A percentile compares a stretch with the other conserved stretches of the same genome.
phyloP scores from a whole-genome alignment of 2,113 vertebrate genomes.

The Salvelinus fontinalis region DNA sequence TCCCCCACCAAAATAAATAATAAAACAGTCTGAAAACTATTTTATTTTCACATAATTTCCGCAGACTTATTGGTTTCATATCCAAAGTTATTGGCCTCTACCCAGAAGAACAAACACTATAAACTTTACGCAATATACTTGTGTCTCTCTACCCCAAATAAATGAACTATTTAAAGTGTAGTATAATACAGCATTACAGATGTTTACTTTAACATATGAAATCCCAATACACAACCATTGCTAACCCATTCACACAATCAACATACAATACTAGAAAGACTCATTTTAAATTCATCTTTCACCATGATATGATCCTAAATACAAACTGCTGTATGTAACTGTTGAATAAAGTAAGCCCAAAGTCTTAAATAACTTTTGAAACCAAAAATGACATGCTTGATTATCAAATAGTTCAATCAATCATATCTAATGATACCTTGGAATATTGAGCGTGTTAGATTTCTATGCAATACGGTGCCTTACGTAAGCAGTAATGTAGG shows the following conservation, averaged over 20 bases:
- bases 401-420: constrained; percentile 23
- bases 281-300: not conserved
- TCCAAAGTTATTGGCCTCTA: constrained; percentile 28
- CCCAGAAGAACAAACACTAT: constrained; percentile 35
- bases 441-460: not conserved
- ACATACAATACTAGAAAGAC: not conserved
- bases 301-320: not conserved
- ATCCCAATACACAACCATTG: not conserved
- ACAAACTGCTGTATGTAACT: not conserved
- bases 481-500: not conserved
- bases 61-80: constrained; percentile 12
- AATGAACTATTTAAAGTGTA: constrained; percentile 49
- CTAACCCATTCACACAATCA: not conserved
- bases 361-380: not conserved
- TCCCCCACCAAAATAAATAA: too few species aligned
- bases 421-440: not conserved
- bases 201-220: not conserved
- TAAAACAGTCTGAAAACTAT: not conserved
- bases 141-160: constrained; percentile 70
- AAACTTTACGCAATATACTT: constrained; percentile 71
- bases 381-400: constrained; percentile 23
- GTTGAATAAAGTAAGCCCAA: not conserved
- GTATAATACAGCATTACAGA: not conserved
- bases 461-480: not conserved
- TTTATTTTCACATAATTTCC: too few species aligned